Evolutionary conservation across 2,888 invertebrate genomes (phyloP).

Genomic region (Netelia inedita): DNA sequence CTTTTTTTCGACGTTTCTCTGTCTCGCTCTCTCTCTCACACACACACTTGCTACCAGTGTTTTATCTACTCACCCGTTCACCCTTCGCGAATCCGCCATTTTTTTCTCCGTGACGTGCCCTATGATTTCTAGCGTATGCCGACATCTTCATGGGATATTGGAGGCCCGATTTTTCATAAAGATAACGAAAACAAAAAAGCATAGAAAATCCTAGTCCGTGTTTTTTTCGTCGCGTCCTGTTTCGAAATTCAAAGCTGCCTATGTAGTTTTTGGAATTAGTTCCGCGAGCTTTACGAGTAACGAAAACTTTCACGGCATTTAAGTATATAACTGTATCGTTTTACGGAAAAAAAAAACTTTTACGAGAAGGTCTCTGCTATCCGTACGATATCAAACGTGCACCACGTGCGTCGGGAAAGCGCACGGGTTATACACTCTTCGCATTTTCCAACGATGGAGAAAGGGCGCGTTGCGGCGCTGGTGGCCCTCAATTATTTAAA

Average conservation of each 20-base stretch:
- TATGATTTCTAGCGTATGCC: not conserved
- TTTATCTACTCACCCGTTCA: not conserved
- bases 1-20: slow-evolving; percentile 18
- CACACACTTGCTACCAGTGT: not conserved
- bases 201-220: not conserved
- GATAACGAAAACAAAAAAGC: not conserved
- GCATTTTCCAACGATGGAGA: slow-evolving; percentile 28
- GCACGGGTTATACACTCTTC: slow-evolving; percentile 5
- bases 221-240: not conserved
- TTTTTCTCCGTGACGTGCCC: slow-evolving; percentile 10
- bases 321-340: not conserved
- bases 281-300: slow-evolving; percentile 7
- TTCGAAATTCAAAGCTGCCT: not conserved
- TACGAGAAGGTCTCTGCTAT: not conserved
- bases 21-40: slow-evolving; percentile 19
- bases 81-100: slow-evolving; percentile 2
- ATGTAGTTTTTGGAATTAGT: slow-evolving; percentile 8
- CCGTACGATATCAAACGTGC: slow-evolving; percentile 61
- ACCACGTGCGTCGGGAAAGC: slow-evolving; percentile 63
- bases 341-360: slow-evolving; percentile 21
- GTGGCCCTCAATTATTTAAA: slow-evolving; percentile 80
- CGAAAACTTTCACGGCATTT: not conserved
- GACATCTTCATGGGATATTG: not conserved
- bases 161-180: not conserved
- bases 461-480: slow-evolving; percentile 60